These are phyloP conservation scores for Chelon labrosus DNA, from an alignment of 2,797 vertebrate species.

Conservation along the genomic window DNA sequence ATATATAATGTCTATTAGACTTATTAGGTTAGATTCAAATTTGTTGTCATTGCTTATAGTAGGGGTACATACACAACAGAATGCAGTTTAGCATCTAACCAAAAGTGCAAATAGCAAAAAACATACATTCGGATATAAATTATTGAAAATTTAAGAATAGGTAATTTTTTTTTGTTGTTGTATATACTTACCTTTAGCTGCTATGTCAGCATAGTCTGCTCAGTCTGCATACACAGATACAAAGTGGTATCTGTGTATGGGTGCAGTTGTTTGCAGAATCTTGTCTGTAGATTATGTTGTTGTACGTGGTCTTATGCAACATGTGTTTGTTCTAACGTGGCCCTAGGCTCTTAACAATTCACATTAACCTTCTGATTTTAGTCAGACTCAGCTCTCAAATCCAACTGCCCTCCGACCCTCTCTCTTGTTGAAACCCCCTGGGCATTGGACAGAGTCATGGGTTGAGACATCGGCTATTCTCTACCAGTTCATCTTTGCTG, in stretches of 20 bases:
- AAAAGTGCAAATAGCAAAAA: no score
- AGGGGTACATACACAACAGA: no score
- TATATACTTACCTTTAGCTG: neutral
- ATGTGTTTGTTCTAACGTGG: conserved; percentile 16
- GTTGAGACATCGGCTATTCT: conserved; percentile 17
- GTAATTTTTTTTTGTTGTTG: neutral
- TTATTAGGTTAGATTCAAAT: no score
- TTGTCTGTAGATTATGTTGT: conserved; percentile 17
- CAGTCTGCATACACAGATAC: conserved; percentile 3
- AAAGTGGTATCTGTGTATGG: conserved; percentile 13
- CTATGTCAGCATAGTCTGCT: neutral
- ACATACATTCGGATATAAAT: no score
- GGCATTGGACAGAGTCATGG: conserved; percentile 28
- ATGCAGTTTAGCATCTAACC: no score
- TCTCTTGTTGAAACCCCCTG: conserved; percentile 22
- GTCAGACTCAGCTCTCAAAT: conserved; percentile 25
- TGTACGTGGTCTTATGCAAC: neutral
- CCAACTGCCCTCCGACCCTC: conserved; percentile 35
- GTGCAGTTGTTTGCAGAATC: conserved; percentile 9
- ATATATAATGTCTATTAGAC: neutral
- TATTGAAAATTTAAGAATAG: neutral
- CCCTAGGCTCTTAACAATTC: conserved; percentile 26
- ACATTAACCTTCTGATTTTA: conserved; percentile 65
- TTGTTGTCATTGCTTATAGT: no score
- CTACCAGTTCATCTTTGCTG: conserved; percentile 19